Percentiles rank a stretch among this genome's conserved stretches.
Conservation (phyloP, 2,888 invertebrate genomes). For the Argyresthia albistria region DNA sequence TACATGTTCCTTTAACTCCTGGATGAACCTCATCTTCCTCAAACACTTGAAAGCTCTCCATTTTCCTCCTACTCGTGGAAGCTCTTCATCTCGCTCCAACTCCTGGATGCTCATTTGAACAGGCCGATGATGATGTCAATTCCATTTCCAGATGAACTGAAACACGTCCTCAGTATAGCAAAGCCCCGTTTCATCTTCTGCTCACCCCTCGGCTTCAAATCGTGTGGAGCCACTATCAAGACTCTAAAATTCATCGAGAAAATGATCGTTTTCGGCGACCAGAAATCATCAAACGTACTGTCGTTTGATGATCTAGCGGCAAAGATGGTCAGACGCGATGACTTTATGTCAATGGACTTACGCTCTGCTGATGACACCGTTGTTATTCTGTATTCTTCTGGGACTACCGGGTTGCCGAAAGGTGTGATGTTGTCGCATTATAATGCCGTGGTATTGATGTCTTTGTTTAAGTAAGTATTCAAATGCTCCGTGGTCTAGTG, state of each 20-base stretch:
- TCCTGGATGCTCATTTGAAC: neutral
- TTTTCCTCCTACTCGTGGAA: neutral
- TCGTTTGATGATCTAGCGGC: slow-evolving; percentile 29
- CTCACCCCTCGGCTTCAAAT: slow-evolving; percentile 32
- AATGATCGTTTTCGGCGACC: slow-evolving; percentile 34
- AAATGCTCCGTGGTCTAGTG: no score
- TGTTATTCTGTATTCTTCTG: slow-evolving; percentile 50
- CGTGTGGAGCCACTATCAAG: slow-evolving; percentile 23
- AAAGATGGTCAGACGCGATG: neutral
- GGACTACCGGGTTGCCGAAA: slow-evolving; percentile 52
- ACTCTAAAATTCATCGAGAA: slow-evolving; percentile 23
- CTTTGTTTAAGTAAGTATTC: slow-evolving; percentile 30
- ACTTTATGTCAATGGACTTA: slow-evolving; percentile 21
- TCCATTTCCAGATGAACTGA: slow-evolving; percentile 39
- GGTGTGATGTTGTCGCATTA: slow-evolving; percentile 48
- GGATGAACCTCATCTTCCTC: neutral
- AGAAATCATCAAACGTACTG: slow-evolving; percentile 18
- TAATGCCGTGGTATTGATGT: slow-evolving; percentile 25
- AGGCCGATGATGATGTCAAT: neutral
- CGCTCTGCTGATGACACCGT: slow-evolving; percentile 31
- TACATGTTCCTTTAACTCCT: neutral
- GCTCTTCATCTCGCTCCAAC: neutral
- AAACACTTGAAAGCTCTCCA: neutral
- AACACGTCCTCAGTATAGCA: slow-evolving; percentile 34
- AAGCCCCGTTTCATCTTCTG: slow-evolving; percentile 41